These are phyloP conservation scores for Volucella bombylans DNA, from an alignment of 2,888 invertebrate genomes.

Conservation along the genomic window DNA sequence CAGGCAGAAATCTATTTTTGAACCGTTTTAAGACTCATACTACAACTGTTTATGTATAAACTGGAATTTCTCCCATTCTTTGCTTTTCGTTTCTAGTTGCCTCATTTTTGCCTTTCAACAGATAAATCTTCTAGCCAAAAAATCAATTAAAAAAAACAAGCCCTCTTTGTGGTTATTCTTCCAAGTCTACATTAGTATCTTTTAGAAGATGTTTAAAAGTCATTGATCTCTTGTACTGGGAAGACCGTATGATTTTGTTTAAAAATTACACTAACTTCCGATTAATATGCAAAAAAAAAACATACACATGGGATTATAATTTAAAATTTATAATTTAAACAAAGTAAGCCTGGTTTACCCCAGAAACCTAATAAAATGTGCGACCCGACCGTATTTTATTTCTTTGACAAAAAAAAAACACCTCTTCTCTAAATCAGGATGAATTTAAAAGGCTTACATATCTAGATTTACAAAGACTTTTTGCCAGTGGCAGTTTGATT, in stretches of 20 bases:
- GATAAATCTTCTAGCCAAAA: background rate
- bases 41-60: background rate
- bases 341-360: slow-evolving; percentile 21
- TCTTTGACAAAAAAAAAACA: too few relatives aligned
- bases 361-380: slow-evolving; percentile 43
- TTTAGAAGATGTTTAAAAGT: slow-evolving; percentile 9
- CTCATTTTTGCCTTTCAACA: background rate
- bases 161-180: background rate
- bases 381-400: too few relatives aligned
- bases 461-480: slow-evolving; percentile 40
- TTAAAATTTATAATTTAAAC: background rate
- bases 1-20: slow-evolving; percentile 31
- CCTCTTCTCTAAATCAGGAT: slow-evolving; percentile 5
- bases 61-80: background rate
- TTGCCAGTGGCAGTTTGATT: slow-evolving; percentile 34
- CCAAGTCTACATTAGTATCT: background rate
- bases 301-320: slow-evolving; percentile 9
- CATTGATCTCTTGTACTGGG: slow-evolving; percentile 29
- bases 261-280: too few relatives aligned
- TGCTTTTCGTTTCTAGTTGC: background rate
- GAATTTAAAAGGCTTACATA: slow-evolving; percentile 24
- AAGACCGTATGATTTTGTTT: background rate
- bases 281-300: too few relatives aligned
- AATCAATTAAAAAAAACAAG: slow-evolving; percentile 22
- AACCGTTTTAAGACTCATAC: slow-evolving; percentile 29